These are phyloP conservation scores for Hydrolagus affinis DNA, from an alignment of 2,113 vertebrate species.

Conservation along the genomic window DNA sequence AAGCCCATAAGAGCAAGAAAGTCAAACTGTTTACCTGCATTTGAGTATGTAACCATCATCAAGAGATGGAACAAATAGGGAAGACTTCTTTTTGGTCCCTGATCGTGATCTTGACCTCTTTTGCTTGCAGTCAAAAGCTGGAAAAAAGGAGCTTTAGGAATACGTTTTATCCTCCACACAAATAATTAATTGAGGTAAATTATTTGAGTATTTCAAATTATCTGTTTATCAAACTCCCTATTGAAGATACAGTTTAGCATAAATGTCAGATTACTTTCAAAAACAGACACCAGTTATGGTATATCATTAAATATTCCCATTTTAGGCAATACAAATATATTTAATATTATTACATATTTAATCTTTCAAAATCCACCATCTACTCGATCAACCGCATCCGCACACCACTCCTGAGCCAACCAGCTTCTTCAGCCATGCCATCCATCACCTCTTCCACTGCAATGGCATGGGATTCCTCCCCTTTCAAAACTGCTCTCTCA, in stretches of 20 bases:
- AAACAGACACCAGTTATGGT: neutral
- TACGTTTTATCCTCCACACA: constrained; percentile 38
- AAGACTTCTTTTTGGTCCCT: constrained; percentile 78
- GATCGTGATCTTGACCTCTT: constrained; percentile 86
- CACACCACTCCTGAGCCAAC: too few relatives aligned
- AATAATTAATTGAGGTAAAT: constrained; percentile 21
- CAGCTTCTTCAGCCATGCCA: too few relatives aligned
- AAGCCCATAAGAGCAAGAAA: neutral
- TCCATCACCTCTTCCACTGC: too few relatives aligned
- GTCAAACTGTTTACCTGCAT: constrained; percentile 69
- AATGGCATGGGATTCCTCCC: too few relatives aligned
- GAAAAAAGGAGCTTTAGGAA: constrained; percentile 46
- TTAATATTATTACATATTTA: neutral
- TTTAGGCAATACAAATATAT: constrained; percentile 5
- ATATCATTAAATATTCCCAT: neutral
- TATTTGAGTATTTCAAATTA: neutral
- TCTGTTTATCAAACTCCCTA: neutral
- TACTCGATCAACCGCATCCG: too few relatives aligned
- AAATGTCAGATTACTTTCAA: neutral
- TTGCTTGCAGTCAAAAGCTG: constrained; percentile 81
- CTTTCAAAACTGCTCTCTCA: too few relatives aligned
- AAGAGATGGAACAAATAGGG: constrained; percentile 76
- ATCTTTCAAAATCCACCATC: too few relatives aligned
- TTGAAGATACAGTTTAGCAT: neutral
- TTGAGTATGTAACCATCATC: constrained; percentile 91